Percentiles rank a stretch among this genome's conserved stretches.
phyloP scores from a whole-genome alignment of 2,113 vertebrate species.

The Podocnemis expansa region DNA sequence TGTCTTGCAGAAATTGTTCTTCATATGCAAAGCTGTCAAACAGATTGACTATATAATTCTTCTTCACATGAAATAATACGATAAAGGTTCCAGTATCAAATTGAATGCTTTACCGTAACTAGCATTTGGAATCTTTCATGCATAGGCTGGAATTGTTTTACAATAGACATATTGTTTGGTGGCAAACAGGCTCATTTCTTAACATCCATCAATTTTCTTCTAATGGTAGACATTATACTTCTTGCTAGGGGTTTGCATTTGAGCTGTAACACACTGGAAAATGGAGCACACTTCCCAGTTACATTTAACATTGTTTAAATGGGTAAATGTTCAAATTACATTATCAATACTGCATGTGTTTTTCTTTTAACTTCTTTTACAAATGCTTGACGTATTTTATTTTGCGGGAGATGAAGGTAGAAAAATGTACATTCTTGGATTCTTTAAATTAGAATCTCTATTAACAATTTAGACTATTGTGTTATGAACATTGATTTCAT shows the following conservation, averaged over 20 bases:
- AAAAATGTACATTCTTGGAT: slow-evolving; percentile 25
- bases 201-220: slow-evolving; percentile 37
- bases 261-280: not conserved
- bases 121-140: slow-evolving; percentile 73
- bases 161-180: slow-evolving; percentile 52
- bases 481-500: slow-evolving; percentile 63
- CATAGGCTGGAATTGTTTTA: slow-evolving; percentile 65
- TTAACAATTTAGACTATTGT: slow-evolving; percentile 27
- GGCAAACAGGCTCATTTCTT: slow-evolving; percentile 35
- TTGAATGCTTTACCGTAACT: slow-evolving; percentile 69
- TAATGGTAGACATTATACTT: slow-evolving; percentile 20
- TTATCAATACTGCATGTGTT: slow-evolving; percentile 18
- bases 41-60: slow-evolving; percentile 75
- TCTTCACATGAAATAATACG: slow-evolving; percentile 70
- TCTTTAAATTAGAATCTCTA: slow-evolving; percentile 41
- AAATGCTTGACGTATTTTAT: not conserved
- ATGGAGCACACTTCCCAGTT: not conserved
- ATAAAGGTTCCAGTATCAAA: slow-evolving; percentile 72
- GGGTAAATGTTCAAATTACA: not conserved
- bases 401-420: not conserved
- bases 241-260: not conserved
- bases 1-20: slow-evolving; percentile 72
- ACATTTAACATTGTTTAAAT: slow-evolving; percentile 29
- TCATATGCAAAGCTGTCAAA: slow-evolving; percentile 72
- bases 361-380: slow-evolving; percentile 22